Evolutionary conservation across 2,888 invertebrate genomes (phyloP).

Genomic region (Copidosoma aretas): DNA sequence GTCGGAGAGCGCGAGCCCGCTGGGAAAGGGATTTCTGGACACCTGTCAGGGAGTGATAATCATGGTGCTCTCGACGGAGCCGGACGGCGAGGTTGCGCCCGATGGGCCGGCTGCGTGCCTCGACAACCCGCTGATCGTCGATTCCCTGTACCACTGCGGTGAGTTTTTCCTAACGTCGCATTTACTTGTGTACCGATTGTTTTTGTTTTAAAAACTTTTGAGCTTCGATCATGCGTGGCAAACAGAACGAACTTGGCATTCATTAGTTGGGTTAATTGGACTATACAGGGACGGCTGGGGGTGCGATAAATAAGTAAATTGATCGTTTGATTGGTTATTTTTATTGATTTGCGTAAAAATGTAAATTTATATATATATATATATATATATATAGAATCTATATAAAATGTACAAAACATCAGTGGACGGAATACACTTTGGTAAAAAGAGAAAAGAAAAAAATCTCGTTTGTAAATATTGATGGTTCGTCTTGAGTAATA

Average conservation of each 20-base stretch:
- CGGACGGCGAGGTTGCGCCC: not conserved
- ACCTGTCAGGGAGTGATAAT: not conserved
- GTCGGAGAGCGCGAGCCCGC: not conserved
- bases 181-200: too few species aligned
- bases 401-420: constrained; percentile 26
- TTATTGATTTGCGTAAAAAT: not conserved
- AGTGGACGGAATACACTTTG: constrained; percentile 10
- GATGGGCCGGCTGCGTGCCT: not conserved
- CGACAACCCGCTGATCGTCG: constrained; percentile 2
- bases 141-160: constrained; percentile 27
- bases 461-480: too few species aligned
- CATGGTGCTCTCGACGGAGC: constrained; percentile 9
- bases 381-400: constrained; percentile 17
- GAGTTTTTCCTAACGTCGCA: constrained; percentile 1
- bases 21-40: not conserved
- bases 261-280: too few species aligned
- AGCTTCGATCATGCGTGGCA: too few species aligned
- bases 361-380: constrained; percentile 1
- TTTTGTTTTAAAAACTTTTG: too few species aligned
- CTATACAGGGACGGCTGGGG: too few species aligned
- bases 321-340: too few species aligned
- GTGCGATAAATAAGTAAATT: too few species aligned
- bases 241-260: too few species aligned
- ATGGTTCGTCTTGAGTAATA: not conserved
- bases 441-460: too few species aligned